These are phyloP conservation scores for Dicentrarchus labrax DNA, from an alignment of 2,113 vertebrate species.

Conservation along the genomic window DNA sequence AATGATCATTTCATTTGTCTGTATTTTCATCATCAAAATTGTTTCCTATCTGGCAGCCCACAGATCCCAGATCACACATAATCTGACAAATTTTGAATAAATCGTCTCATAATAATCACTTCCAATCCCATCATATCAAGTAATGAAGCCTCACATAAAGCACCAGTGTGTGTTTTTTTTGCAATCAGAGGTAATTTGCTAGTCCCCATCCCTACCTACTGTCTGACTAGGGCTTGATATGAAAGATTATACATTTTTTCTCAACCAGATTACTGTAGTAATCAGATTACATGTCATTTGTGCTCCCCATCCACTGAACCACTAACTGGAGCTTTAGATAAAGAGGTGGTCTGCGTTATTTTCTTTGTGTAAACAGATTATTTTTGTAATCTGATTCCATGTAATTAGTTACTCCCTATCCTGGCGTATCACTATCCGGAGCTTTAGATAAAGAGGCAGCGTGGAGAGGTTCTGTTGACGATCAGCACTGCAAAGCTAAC, in stretches of 20 bases:
- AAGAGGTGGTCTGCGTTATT: constrained; percentile 17
- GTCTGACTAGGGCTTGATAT: constrained; percentile 7
- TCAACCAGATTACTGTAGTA: constrained; percentile 43
- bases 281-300: constrained; percentile 53
- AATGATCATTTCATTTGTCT: constrained; percentile 33
- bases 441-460: constrained; percentile 67
- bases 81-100: constrained; percentile 11
- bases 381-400: constrained; percentile 68
- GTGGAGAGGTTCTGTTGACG: constrained; percentile 43
- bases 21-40: neutral
- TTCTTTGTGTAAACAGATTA: constrained; percentile 20
- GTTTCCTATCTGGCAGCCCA: neutral
- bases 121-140: neutral
- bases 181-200: neutral
- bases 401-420: constrained; percentile 61
- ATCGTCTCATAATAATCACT: constrained; percentile 15
- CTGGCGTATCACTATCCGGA: constrained; percentile 31
- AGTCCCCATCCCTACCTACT: neutral
- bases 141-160: constrained; percentile 8
- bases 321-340: constrained; percentile 55
- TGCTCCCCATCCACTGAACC: constrained; percentile 29
- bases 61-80: constrained; percentile 28
- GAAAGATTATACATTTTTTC: neutral
- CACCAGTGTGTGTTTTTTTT: constrained; percentile 5
- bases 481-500: constrained; percentile 47